Evolutionary conservation across 2,888 invertebrate genomes (phyloP).

Genomic region (Acrobasis repandana): DNA sequence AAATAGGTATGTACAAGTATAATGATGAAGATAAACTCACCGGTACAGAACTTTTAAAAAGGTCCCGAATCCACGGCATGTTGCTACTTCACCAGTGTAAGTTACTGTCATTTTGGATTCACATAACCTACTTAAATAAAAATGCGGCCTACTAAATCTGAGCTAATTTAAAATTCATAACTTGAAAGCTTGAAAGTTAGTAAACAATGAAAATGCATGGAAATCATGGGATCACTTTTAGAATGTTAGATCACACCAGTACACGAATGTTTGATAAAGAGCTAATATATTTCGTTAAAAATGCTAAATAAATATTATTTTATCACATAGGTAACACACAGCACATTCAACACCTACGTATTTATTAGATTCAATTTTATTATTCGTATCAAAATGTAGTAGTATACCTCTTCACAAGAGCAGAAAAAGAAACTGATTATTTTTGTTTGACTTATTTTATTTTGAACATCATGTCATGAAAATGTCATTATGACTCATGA

Average conservation of each 20-base stretch:
- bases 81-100: slow-evolving; percentile 93
- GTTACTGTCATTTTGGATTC: slow-evolving; percentile 88
- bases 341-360: too few relatives aligned
- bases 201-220: slow-evolving; percentile 5
- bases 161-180: neutral
- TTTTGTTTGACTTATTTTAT: too few relatives aligned
- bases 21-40: slow-evolving; percentile 70
- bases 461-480: too few relatives aligned
- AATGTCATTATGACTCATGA: too few relatives aligned
- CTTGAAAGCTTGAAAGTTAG: neutral
- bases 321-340: too few relatives aligned
- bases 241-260: neutral
- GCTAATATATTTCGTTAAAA: too few relatives aligned
- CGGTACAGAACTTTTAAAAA: slow-evolving; percentile 92
- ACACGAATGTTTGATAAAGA: neutral
- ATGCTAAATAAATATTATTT: too few relatives aligned
- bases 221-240: neutral
- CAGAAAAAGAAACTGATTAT: too few relatives aligned
- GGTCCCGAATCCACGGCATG: slow-evolving; percentile 92
- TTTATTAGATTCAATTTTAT: too few relatives aligned
- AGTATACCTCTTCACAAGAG: too few relatives aligned
- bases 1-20: too few relatives aligned
- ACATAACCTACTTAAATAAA: neutral
- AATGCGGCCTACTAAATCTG: neutral
- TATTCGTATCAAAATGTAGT: too few relatives aligned